Evolutionary conservation across 2,113 vertebrate genomes (phyloP).

Genomic region (Petrocephalus microphthalmus): DNA sequence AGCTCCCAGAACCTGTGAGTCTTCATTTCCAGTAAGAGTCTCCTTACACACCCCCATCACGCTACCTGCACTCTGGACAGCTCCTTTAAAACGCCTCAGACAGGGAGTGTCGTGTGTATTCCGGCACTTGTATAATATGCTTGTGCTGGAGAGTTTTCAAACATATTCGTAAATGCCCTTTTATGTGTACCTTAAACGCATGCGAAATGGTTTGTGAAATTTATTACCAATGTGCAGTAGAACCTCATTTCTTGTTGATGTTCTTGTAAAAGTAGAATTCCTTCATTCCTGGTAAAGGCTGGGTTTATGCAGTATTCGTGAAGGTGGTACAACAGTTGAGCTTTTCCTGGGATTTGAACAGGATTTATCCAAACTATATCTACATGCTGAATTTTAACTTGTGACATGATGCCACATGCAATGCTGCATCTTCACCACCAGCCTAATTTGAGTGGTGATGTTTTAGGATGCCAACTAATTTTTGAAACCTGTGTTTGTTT

Average conservation of each 20-base stretch:
- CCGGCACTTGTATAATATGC: background rate
- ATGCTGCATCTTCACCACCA: background rate
- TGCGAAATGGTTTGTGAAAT: background rate
- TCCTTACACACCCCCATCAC: constrained; percentile 18
- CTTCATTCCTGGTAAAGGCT: background rate
- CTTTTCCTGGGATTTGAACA: background rate
- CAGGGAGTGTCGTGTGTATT: background rate
- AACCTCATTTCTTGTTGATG: too few relatives aligned
- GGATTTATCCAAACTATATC: background rate
- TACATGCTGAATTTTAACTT: background rate
- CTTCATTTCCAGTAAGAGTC: constrained; percentile 43
- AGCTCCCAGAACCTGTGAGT: constrained; percentile 54
- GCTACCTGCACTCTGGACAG: background rate
- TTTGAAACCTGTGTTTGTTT: background rate
- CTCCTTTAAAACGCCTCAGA: background rate
- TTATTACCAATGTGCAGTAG: background rate
- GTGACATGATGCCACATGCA: background rate
- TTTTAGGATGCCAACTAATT: background rate
- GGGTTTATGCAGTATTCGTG: background rate
- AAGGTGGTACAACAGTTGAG: background rate
- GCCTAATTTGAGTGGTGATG: background rate
- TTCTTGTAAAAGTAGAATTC: background rate
- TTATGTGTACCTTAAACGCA: background rate
- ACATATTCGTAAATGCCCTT: background rate
- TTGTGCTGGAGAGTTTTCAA: background rate